Evolutionary conservation across 2,888 invertebrate species (phyloP).

Genomic region (Napeogenes inachia): DNA sequence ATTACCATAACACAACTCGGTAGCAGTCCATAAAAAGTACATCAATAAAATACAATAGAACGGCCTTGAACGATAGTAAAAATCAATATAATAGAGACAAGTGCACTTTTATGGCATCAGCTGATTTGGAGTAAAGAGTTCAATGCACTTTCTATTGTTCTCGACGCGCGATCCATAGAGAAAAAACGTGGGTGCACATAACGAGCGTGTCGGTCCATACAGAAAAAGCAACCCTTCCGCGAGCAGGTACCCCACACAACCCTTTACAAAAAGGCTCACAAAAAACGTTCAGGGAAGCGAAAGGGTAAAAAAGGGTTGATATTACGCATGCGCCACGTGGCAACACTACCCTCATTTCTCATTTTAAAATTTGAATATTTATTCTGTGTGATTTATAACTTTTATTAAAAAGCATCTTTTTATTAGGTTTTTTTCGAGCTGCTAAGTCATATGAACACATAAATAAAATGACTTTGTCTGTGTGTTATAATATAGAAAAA

Average conservation of each 20-base stretch:
- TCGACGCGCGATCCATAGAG: slow-evolving; percentile 46
- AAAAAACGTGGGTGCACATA: slow-evolving; percentile 57
- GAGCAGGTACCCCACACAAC: slow-evolving; percentile 75
- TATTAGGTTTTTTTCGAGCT: too few relatives aligned
- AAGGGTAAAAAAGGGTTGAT: slow-evolving; percentile 76
- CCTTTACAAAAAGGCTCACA: slow-evolving; percentile 74
- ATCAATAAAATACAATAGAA: slow-evolving; percentile 21
- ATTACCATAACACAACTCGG: slow-evolving; percentile 16
- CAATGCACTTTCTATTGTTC: slow-evolving; percentile 70
- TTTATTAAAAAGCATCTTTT: too few relatives aligned
- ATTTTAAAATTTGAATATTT: slow-evolving; percentile 53
- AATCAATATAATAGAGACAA: slow-evolving; percentile 68
- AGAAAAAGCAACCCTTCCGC: slow-evolving; percentile 73
- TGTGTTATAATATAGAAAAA: too few relatives aligned
- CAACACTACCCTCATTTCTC: slow-evolving; percentile 69
- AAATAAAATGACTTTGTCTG: not conserved
- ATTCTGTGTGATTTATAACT: not conserved
- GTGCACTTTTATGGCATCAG: slow-evolving; percentile 72
- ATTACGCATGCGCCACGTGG: slow-evolving; percentile 72
- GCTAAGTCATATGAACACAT: not conserved
- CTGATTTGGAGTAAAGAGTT: slow-evolving; percentile 69
- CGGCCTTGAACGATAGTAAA: slow-evolving; percentile 64
- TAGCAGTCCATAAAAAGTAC: slow-evolving; percentile 27
- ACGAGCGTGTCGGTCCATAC: slow-evolving; percentile 57
- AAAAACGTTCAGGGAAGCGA: slow-evolving; percentile 71